These are phyloP conservation scores for Lasioglossum morio DNA, from an alignment of 2,888 invertebrate genomes.

Conservation along the genomic window DNA sequence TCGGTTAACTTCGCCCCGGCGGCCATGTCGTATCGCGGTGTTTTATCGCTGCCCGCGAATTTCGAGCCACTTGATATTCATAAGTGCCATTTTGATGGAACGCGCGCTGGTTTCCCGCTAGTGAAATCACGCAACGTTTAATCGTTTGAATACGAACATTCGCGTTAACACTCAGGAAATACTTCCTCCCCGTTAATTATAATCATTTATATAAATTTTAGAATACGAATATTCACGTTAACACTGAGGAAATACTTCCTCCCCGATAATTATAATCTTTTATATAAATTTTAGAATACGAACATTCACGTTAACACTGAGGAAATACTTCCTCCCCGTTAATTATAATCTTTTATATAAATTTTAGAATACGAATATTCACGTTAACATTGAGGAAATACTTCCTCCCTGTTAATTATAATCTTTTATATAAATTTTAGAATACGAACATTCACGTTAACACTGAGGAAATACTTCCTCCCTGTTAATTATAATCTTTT, in stretches of 20 bases:
- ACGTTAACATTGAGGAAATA: background rate
- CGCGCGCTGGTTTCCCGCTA: background rate
- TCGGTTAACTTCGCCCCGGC: background rate
- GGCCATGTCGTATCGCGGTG: background rate
- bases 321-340: background rate
- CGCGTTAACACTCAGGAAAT: background rate
- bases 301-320: background rate
- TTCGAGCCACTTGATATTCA: background rate
- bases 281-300: no score
- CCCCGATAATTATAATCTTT: background rate
- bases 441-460: background rate
- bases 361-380: background rate
- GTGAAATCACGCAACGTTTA: background rate
- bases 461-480: background rate
- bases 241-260: background rate
- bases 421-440: no score
- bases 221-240: background rate
- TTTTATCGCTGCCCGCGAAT: constrained; percentile 4
- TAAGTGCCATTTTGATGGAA: background rate
- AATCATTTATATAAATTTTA: no score
- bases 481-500: background rate
- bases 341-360: no score
- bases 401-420: background rate
- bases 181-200: background rate
- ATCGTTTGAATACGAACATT: background rate